These are phyloP conservation scores for Linepithema humile DNA, from an alignment of 1,140 invertebrate genomes.

Conservation along the genomic window DNA sequence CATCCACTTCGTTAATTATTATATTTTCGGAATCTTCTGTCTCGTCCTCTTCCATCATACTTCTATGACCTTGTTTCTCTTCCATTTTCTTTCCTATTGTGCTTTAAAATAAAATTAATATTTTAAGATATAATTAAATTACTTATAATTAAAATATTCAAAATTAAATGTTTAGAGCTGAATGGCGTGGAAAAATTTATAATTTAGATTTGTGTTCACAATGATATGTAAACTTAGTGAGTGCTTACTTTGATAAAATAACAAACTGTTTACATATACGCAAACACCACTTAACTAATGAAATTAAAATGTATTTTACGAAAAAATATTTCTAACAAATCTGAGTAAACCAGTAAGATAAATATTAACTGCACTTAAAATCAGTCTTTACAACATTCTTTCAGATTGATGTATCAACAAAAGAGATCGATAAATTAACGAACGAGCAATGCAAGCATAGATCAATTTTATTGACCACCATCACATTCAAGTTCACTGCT, in stretches of 20 bases:
- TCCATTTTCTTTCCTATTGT: slow-evolving; percentile 77
- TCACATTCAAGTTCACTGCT: not conserved
- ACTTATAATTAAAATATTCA: not conserved
- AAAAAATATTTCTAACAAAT: not conserved
- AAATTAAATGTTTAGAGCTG: not conserved
- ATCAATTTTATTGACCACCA: not conserved
- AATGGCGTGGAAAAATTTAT: not conserved
- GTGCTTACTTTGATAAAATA: not conserved
- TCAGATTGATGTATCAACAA: not conserved
- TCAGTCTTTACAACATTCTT: not conserved
- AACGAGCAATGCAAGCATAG: not conserved
- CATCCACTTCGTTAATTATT: slow-evolving; percentile 93
- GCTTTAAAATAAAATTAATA: not conserved
- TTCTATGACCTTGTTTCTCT: slow-evolving; percentile 70
- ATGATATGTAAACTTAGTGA: not conserved
- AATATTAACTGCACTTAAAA: not conserved
- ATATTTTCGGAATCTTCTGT: slow-evolving; percentile 87
- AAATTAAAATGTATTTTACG: not conserved
- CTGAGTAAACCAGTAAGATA: no score
- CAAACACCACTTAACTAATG: not conserved
- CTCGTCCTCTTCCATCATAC: slow-evolving; percentile 81
- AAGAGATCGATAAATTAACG: no score
- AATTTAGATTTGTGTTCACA: not conserved
- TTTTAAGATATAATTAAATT: not conserved
- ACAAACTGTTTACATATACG: not conserved